Evolutionary conservation across 1,140 invertebrate genomes (phyloP), one percentile per base, ranked within the genome.

Genomic region (Homalodisca vitripennis): DNA sequence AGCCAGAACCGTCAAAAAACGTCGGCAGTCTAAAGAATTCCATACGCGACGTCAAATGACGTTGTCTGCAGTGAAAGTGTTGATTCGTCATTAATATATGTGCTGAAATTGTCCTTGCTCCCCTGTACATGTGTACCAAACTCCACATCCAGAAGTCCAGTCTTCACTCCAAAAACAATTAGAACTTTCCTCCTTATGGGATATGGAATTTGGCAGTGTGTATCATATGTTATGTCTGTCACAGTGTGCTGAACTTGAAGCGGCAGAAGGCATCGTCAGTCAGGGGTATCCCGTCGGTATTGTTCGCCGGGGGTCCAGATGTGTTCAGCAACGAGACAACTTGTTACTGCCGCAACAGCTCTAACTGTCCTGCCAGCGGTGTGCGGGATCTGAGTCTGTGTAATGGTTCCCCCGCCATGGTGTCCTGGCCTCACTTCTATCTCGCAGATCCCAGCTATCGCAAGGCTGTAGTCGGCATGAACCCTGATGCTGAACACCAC

Each of bases 371-470:
- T 17, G 22, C 57, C 3, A 46, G 24, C 1, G 68, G 68, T 12
- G 76, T 85, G 3, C 79, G 79, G 10, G 84, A 85, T 70, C 72
- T 82, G 1, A 79, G 77, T 0, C 63, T 76, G 1, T 83, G 81
- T 71, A 78, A 82, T 20, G 87, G 86, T 31, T 83, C 87, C 6
- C 89, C 89, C 1, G 83, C 83, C 0, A 88, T 85, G 47, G 78
- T 88, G 20, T 90, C 89, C 57, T 82, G 87, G 68, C 90, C 90
- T n/a, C 89, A 92, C 79, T 92, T 91, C 74, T 81, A 85, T 69
- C 82, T 84, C 66, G 88, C 81, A 20, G 88, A 90, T 76, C 79
- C 84, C 0, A 78, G 78, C 47, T 83, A 88, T 17, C 71, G 77
- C 10, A 71, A 85, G 6, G 74, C 75, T 17, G 78, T 91, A 1